Evolutionary conservation across 1,140 invertebrate species (phyloP), one percentile per base, ranked within the genome.

Genomic region (Heliconius eleuchia): DNA sequence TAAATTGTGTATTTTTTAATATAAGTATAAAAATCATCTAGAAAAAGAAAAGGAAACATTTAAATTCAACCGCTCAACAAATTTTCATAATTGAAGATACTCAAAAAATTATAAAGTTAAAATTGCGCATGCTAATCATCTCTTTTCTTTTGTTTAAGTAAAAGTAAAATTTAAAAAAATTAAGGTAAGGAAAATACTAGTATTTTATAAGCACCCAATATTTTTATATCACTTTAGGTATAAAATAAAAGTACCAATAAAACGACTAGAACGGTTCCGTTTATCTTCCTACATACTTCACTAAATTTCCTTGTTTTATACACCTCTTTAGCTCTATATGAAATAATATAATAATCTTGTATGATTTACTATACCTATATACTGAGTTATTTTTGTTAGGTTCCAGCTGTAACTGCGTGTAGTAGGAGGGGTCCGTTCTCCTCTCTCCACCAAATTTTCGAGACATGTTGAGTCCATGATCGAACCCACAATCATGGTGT

Each of bases 211-310:
- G 19, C 55, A 57, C n/a, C n/a, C 3, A 23, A 23, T 30, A 66
- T 66, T 66, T 66, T 66, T 66, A 66, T 66, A 30, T 30, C 11
- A 6, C 27, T 66, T 37, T 27, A 66, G 60, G 60, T 66, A 30
- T 66, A 66, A 66, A 30, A 66, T 27, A 42, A 34, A 74, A 79
- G 39, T 37, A 52, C 5, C 72, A 42, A 70, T 80, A 80, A 80
- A 80, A 71, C 52, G 52, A 72, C 70, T 76, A 37, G 30, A 76
- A 73, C 73, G 74, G 50, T 60, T 76, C 60, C 72, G 46, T 52
- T 73, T 76, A 80, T 80, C 74, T 66, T 46, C 18, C 55, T 46
- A 66, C 60, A 76, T 74, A 73, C 79, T 42, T 66, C 71, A 76
- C 46, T 72, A 80, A 73, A 76, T 50, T 76, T 73, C 42, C 37